Conservation (phyloP, 2,113 vertebrate genomes). For the Peucedramus taeniatus region DNA sequence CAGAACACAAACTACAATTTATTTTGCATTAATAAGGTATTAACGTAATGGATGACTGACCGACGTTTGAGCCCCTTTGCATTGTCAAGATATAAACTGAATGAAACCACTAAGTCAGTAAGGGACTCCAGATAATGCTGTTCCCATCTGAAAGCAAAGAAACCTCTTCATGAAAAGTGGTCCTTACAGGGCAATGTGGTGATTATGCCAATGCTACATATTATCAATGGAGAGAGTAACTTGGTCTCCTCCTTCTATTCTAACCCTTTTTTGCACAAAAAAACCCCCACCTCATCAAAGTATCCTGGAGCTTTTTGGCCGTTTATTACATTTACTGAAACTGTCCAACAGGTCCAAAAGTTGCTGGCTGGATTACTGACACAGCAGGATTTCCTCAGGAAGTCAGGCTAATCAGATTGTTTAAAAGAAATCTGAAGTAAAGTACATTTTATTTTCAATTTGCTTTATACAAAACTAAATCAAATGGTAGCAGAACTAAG, state of each 20-base stretch:
- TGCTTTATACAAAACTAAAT: background rate
- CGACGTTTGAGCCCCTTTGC: background rate
- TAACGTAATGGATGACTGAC: background rate
- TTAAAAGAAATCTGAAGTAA: background rate
- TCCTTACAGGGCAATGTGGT: background rate
- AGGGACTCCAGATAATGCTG: background rate
- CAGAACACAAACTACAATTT: background rate
- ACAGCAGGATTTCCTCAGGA: conserved; percentile 53
- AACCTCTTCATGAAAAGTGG: background rate
- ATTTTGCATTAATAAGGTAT: background rate
- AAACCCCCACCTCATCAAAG: background rate
- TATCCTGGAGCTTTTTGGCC: background rate
- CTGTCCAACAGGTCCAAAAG: background rate
- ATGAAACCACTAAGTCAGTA: background rate
- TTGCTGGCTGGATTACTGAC: background rate
- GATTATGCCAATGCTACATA: background rate
- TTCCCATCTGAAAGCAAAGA: background rate
- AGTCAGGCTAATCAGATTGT: background rate
- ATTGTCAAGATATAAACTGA: background rate
- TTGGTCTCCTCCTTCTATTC: background rate
- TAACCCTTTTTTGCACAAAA: background rate
- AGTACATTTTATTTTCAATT: background rate
- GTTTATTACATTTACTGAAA: background rate
- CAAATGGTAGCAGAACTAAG: background rate
- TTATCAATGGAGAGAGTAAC: background rate